Percentiles rank a stretch among this genome's conserved stretches.
Conservation (phyloP, 2,797 vertebrate species). For the Protonibea diacanthus region DNA sequence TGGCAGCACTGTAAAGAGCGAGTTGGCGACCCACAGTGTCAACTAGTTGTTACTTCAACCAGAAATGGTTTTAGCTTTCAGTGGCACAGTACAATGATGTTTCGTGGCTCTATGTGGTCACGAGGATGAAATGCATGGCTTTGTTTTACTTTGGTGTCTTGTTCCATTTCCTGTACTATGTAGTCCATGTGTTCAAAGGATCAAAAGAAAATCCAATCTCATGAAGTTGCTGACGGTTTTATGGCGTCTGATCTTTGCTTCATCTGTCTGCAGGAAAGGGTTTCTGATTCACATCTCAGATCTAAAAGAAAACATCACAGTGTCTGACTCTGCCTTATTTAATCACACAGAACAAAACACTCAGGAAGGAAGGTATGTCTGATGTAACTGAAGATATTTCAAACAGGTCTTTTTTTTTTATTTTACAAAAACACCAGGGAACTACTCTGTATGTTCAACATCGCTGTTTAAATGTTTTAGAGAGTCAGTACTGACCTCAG, state of each 20-base stretch:
- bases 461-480: slow-evolving; percentile 2
- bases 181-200: slow-evolving; percentile 34
- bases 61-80: neutral
- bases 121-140: neutral
- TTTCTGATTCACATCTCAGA: slow-evolving; percentile 46
- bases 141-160: slow-evolving; percentile 28
- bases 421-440: neutral
- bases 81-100: neutral
- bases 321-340: slow-evolving; percentile 22
- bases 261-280: slow-evolving; percentile 38
- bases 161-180: slow-evolving; percentile 40
- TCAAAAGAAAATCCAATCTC: slow-evolving; percentile 47
- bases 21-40: neutral
- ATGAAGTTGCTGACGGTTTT: slow-evolving; percentile 42
- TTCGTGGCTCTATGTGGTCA: neutral
- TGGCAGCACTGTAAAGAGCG: no score
- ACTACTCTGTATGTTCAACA: neutral
- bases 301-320: slow-evolving; percentile 47
- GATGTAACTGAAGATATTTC: slow-evolving; percentile 35
- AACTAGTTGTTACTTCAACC: neutral
- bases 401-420: slow-evolving; percentile 1
- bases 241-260: slow-evolving; percentile 50
- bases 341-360: slow-evolving; percentile 30
- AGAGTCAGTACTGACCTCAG: neutral
- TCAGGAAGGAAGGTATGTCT: slow-evolving; percentile 35